These are phyloP conservation scores for Chymomyza costata DNA, from an alignment of 1,140 invertebrate genomes.

Conservation along the genomic window DNA sequence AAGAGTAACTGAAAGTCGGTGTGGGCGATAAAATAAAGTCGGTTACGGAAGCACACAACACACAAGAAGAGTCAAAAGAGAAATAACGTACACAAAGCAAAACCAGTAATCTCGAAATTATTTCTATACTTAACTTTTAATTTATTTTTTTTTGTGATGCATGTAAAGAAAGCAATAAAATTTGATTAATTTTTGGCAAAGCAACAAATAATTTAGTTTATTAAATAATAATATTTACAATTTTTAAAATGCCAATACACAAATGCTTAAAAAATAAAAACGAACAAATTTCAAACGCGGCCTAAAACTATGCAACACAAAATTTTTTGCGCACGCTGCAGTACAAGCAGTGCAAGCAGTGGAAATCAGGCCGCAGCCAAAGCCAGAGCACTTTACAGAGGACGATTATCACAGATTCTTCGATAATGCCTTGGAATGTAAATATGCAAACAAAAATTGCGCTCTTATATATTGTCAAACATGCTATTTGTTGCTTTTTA, in stretches of 20 bases:
- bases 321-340: constrained; percentile 17
- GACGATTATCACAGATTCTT: constrained; percentile 87
- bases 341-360: constrained; percentile 23
- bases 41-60: constrained; percentile 28
- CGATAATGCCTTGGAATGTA: constrained; percentile 87
- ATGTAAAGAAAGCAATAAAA: constrained; percentile 1
- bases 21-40: constrained; percentile 16
- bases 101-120: too few relatives aligned
- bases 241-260: constrained; percentile 24
- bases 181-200: constrained; percentile 6
- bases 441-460: constrained; percentile 53
- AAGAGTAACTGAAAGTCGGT: constrained; percentile 16
- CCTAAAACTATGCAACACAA: constrained; percentile 28
- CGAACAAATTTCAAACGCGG: constrained; percentile 30
- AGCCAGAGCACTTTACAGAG: constrained; percentile 76
- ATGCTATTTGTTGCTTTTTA: constrained; percentile 20
- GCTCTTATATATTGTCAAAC: constrained; percentile 8
- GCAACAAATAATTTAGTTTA: too few relatives aligned
- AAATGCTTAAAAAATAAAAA: constrained; percentile 33
- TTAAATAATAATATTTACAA: constrained; percentile 30
- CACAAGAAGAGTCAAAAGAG: constrained; percentile 23
- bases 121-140: too few relatives aligned
- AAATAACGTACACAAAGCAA: constrained; percentile 11
- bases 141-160: constrained; percentile 26
- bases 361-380: constrained; percentile 27